Base-by-base conservation (phyloP, 1,140 invertebrate species). In the Diorhabda elongata region DNA sequence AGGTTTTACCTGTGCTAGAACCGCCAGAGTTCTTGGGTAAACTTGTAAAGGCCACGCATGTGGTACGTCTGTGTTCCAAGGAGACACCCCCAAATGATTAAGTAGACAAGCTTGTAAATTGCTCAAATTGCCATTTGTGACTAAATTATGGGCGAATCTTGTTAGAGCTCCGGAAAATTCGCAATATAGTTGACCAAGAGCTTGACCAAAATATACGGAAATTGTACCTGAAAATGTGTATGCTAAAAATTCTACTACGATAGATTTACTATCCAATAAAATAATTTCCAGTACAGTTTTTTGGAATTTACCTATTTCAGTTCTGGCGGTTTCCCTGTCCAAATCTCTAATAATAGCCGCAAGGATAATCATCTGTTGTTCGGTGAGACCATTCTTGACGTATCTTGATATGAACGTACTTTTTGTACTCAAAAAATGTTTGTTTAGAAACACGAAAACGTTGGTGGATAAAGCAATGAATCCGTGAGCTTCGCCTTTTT, bases 281-380 rank as follows among this genome's bases (percentile, higher is more conserved):
- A 52, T 26, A 1, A 26, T 26, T 26, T 26, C 26, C 26, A 26
- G 26, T 26, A 26, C 0, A 26, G 26, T 26, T 26, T 26, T 26
- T 26, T 26, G 8, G 61, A 5, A 77, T 71, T 76, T 83, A 90
- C 91, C 90, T 72, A 88, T 89, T 76, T 93, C 91, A n/a, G 91
- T 90, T 72, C 88, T 84, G 6, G 90, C 87, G 42, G 91, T 92
- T 83, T 96, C 94, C 70, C 89, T 85, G 81, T 97, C 94, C 43
- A 96, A 83, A 81, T 96, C 94, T 75, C 90, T 87, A 60, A 95
- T 90, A 58, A 97, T 90, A 7, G 90, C 89, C 3, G 93, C 91
- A 44, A 96, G 82, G 73, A 92, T 88, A 11, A 90, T 87, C 83
- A 94, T 91, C 78, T 95, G 90, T 58, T 90, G 88, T 77, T 92